phyloP scores from a whole-genome alignment of 2,113 vertebrate species.

The Chloropsis hardwickii region DNA sequence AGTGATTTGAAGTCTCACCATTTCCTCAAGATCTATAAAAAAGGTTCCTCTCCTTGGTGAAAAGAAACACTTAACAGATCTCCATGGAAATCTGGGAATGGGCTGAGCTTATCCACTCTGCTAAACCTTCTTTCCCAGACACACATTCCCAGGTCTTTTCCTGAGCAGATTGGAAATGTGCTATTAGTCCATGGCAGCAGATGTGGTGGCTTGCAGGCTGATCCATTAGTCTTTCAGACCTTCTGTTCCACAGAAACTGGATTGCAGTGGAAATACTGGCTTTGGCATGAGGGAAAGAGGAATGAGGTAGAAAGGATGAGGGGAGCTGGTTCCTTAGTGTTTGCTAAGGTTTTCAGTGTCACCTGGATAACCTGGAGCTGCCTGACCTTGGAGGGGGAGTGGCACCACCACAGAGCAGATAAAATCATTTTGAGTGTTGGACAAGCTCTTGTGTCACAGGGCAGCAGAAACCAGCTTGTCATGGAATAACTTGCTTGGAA shows the following conservation, averaged over 20 bases:
- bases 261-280: not conserved
- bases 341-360: accelerated
- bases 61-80: not conserved
- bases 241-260: not conserved
- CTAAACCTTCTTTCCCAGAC: not conserved
- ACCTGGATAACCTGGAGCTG: accelerated
- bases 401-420: not conserved
- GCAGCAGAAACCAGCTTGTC: not conserved
- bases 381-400: accelerated
- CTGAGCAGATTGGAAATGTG: not conserved
- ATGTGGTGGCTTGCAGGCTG: not conserved
- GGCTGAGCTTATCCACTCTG: not conserved
- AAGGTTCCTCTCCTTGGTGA: not conserved
- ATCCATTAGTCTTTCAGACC: not conserved
- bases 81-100: accelerated
- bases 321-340: not conserved
- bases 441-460: not conserved
- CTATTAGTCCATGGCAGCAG: not conserved
- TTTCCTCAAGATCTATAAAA: not conserved
- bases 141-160: accelerated
- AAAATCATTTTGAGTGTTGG: accelerated
- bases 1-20: not conserved
- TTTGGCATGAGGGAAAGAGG: not conserved
- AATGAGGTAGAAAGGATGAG: not conserved
- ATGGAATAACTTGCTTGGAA: not conserved